A percentile compares a stretch with the other conserved stretches of the same genome.
phyloP scores from a whole-genome alignment of 2,888 invertebrate species.

The Caenorhabditis sinica region DNA sequence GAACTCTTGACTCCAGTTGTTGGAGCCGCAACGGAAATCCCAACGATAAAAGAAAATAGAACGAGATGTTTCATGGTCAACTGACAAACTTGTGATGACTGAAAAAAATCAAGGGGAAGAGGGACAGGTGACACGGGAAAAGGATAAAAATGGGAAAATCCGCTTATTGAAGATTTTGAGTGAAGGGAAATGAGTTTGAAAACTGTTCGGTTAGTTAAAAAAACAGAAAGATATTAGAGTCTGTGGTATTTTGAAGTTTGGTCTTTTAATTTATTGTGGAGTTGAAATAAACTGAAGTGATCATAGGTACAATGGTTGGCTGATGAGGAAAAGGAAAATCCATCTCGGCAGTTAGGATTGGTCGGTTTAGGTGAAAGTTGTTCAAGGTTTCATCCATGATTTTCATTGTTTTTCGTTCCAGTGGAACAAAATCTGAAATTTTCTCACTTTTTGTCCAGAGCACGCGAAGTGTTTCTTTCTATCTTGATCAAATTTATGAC shows the following conservation, averaged over 20 bases:
- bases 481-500: too few species aligned
- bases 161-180: slow-evolving; percentile 39
- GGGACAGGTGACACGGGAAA: slow-evolving; percentile 18
- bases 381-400: too few species aligned
- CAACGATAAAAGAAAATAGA: slow-evolving; percentile 10
- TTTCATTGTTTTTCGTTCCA: too few species aligned
- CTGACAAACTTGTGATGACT: slow-evolving; percentile 1
- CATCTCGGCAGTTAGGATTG: too few species aligned
- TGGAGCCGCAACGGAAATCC: slow-evolving; percentile 14
- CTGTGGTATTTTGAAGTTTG: slow-evolving; percentile 31
- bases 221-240: not conserved
- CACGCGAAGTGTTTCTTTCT: too few species aligned
- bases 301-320: not conserved
- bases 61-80: slow-evolving; percentile 38
- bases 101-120: not conserved
- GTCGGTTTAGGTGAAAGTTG: too few species aligned
- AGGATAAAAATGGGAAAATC: slow-evolving; percentile 14
- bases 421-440: too few species aligned
- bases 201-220: slow-evolving; percentile 3
- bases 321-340: too few species aligned
- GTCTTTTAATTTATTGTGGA: not conserved
- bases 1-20: slow-evolving; percentile 27
- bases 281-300: not conserved
- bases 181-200: slow-evolving; percentile 11
- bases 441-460: too few species aligned